Evolutionary conservation across 2,797 vertebrate species (phyloP).

Genomic region (Gila robusta): DNA sequence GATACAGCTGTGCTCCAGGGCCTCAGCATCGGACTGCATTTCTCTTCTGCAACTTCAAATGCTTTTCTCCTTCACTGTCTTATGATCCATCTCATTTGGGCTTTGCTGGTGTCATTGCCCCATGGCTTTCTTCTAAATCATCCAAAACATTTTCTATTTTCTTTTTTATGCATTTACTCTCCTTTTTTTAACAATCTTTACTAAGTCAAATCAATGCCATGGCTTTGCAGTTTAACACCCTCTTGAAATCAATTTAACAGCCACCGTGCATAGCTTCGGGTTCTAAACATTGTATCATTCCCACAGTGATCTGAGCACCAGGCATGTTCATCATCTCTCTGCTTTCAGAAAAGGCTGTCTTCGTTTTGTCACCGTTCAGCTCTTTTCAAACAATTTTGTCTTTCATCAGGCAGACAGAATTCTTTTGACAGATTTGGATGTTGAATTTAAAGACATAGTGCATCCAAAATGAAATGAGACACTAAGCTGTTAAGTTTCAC

Average conservation of each 20-base stretch:
- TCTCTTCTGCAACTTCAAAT: constrained; percentile 70
- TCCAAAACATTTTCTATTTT: constrained; percentile 59
- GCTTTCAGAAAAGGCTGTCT: constrained; percentile 48
- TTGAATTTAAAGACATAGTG: constrained; percentile 1
- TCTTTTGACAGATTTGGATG: constrained; percentile 11
- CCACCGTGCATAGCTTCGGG: constrained; percentile 68
- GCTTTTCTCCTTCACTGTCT: constrained; percentile 54
- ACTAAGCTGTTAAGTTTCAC: background rate
- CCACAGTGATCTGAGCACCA: constrained; percentile 42
- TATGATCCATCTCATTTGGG: constrained; percentile 75
- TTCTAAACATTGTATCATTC: constrained; percentile 47
- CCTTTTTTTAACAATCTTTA: constrained; percentile 37
- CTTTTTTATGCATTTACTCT: background rate
- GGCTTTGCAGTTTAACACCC: constrained; percentile 64
- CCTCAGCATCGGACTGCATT: constrained; percentile 61
- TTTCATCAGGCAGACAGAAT: constrained; percentile 4
- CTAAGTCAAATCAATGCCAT: constrained; percentile 67
- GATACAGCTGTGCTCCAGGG: constrained; percentile 66
- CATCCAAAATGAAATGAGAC: background rate
- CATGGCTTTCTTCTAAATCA: constrained; percentile 67
- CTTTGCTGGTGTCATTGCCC: constrained; percentile 66
- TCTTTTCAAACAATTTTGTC: constrained; percentile 40
- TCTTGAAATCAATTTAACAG: constrained; percentile 72
- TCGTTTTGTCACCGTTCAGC: constrained; percentile 20
- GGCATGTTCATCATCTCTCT: constrained; percentile 46